Percentiles rank a stretch among this genome's conserved stretches.
Conservation (phyloP, 1,140 invertebrate genomes). For the Pseudomyrmex dendroicus region DNA sequence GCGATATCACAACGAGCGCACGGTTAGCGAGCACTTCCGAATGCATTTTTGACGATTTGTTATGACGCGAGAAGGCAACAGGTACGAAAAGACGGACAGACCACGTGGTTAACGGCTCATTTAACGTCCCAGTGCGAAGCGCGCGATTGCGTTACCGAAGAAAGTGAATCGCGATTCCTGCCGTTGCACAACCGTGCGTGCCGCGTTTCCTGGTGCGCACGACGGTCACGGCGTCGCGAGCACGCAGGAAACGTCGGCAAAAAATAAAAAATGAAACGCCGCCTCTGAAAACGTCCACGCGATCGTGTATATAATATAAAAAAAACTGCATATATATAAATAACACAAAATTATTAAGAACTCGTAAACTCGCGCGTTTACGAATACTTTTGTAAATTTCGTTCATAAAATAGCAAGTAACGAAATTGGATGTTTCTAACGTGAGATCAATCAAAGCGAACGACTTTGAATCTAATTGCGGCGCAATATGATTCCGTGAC, state of each 20-base stretch:
- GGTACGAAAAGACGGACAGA: neutral
- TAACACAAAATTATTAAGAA: too few relatives aligned
- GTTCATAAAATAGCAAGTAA: neutral
- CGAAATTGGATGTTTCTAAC: neutral
- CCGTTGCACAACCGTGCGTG: constrained; percentile 37
- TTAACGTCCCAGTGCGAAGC: constrained; percentile 43
- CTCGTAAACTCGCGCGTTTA: too few relatives aligned
- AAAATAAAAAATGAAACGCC: neutral
- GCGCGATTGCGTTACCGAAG: constrained; percentile 53
- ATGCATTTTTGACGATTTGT: constrained; percentile 45
- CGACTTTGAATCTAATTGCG: neutral
- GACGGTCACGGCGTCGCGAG: constrained; percentile 49
- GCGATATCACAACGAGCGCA: constrained; percentile 17
- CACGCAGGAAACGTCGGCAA: constrained; percentile 44
- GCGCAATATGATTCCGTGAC: constrained; percentile 12
- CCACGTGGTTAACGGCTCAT: constrained; percentile 50
- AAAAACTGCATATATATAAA: too few relatives aligned
- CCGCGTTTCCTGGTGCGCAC: constrained; percentile 41
- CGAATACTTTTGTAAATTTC: neutral
- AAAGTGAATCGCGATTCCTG: constrained; percentile 54
- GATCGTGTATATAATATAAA: too few relatives aligned
- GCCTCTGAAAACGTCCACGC: neutral
- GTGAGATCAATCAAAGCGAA: neutral
- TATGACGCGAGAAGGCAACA: constrained; percentile 38
- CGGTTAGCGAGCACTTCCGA: constrained; percentile 28